Evolutionary conservation across 2,888 invertebrate genomes (phyloP).

Genomic region (Elegia similella): DNA sequence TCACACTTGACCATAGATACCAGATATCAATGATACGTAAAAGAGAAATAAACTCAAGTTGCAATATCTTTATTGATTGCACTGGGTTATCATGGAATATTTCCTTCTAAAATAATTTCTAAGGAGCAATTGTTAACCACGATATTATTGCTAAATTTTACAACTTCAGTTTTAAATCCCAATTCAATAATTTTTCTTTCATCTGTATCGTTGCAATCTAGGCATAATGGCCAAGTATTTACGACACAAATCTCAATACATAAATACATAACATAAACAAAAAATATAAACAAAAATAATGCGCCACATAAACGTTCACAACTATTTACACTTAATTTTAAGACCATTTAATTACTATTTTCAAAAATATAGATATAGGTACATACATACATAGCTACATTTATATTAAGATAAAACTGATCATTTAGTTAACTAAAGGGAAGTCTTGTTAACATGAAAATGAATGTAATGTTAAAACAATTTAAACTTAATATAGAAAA

Average conservation of each 20-base stretch:
- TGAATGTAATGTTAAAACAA: slow-evolving; percentile 37
- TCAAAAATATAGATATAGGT: slow-evolving; percentile 78
- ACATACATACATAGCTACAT: slow-evolving; percentile 76
- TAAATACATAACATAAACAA: slow-evolving; percentile 75
- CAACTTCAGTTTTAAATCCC: slow-evolving; percentile 12
- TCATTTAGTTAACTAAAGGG: slow-evolving; percentile 59
- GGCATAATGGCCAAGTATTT: slow-evolving; percentile 47
- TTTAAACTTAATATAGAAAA: slow-evolving; percentile 41
- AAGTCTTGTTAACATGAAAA: slow-evolving; percentile 57
- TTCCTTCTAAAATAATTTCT: neutral
- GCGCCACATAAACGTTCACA: slow-evolving; percentile 78
- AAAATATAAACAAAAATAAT: slow-evolving; percentile 68
- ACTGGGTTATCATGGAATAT: neutral
- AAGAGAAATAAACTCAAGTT: slow-evolving; percentile 3
- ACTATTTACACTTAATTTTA: slow-evolving; percentile 76
- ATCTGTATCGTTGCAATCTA: slow-evolving; percentile 24
- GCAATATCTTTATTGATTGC: slow-evolving; percentile 8
- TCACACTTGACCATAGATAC: slow-evolving; percentile 49
- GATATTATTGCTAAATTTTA: neutral
- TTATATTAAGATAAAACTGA: slow-evolving; percentile 68
- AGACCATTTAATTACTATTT: slow-evolving; percentile 70
- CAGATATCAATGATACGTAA: slow-evolving; percentile 21
- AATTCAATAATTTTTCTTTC: neutral
- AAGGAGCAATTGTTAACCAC: neutral
- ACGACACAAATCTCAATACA: slow-evolving; percentile 64